Conservation (phyloP, 2,888 invertebrate species). For the Andrena praecox region DNA sequence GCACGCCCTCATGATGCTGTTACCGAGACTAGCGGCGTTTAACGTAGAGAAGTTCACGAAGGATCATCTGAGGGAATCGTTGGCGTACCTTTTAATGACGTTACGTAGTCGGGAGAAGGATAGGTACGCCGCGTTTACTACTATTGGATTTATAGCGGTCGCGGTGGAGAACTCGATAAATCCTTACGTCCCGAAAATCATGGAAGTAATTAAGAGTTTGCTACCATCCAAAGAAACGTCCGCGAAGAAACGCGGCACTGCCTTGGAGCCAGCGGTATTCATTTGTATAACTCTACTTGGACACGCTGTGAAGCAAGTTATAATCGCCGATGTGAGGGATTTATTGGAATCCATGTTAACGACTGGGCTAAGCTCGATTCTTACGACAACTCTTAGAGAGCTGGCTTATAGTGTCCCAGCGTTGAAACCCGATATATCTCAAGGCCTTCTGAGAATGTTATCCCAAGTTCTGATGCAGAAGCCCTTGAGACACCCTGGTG, state of each 20-base stretch:
- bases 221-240: conserved; percentile 92
- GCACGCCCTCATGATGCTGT: conserved; percentile 92
- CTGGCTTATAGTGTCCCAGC: conserved; percentile 94
- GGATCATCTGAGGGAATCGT: conserved; percentile 90
- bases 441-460: conserved; percentile 96
- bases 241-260: conserved; percentile 89
- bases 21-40: conserved; percentile 97
- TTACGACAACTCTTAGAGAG: conserved; percentile 96
- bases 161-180: conserved; percentile 94
- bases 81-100: conserved; percentile 91
- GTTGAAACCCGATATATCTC: conserved; percentile 95
- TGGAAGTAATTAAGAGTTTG: conserved; percentile 92
- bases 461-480: conserved; percentile 94
- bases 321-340: conserved; percentile 92
- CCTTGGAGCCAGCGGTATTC: conserved; percentile 95
- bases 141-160: conserved; percentile 95
- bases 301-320: conserved; percentile 93
- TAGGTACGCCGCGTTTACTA: conserved; percentile 94
- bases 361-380: conserved; percentile 94
- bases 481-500: conserved; percentile 92
- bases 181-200: conserved; percentile 92
- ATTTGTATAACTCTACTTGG: conserved; percentile 96
- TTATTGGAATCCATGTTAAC: conserved; percentile 96
- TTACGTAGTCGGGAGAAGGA: conserved; percentile 94
- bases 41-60: conserved; percentile 92